Base-by-base conservation (phyloP, 2,113 vertebrate species). In the Leucopternis melanops region DNA sequence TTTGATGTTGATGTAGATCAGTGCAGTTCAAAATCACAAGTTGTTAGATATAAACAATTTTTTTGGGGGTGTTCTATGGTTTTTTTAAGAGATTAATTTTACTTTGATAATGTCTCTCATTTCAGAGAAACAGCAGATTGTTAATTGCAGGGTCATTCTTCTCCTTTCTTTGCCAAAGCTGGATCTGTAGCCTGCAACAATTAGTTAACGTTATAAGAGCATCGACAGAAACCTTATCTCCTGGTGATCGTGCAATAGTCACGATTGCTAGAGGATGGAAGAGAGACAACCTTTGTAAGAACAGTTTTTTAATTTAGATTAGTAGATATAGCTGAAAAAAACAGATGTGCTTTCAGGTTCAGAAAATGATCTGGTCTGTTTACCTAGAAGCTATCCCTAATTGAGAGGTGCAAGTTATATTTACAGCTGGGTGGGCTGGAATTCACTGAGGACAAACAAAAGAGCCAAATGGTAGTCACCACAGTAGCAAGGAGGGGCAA, bases 41-140 rank as follows among this genome's bases (percentile, higher is more conserved):
- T 3, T 42, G 6, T 57, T 79, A 74, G 69, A 80, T 21, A 26
- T 23, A 59, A 92, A 38, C 3, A 57, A 42, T 4, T 34, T 75
- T 52, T 45, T 10, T 4, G 7, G 8, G 2, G 3, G 10, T 27
- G 3, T 23, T 23, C 52, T 49, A 27, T 6, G 2, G 6, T 38
- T 22, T 9, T 8, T 65, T 77, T 74, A 38, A 45, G n/a, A 52
- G 34, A 58, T 61, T 20, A 32, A 22, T 81, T 81, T 92, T 82
- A 55, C 31, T 70, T 75, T 89, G 59, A 77, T 44, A 36, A 12
- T 32, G 20, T 45, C 16, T 94, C 34, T 86, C 25, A 6, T 55
- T 81, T 91, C 67, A 81, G 63, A 88, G 44, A 47, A 87, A 40
- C 23, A 67, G 38, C 45, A 81, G 36, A 44, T 79, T 88, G n/a